Evolutionary conservation across 2,888 invertebrate genomes (phyloP).

Genomic region (Noctuana brunneofusca): DNA sequence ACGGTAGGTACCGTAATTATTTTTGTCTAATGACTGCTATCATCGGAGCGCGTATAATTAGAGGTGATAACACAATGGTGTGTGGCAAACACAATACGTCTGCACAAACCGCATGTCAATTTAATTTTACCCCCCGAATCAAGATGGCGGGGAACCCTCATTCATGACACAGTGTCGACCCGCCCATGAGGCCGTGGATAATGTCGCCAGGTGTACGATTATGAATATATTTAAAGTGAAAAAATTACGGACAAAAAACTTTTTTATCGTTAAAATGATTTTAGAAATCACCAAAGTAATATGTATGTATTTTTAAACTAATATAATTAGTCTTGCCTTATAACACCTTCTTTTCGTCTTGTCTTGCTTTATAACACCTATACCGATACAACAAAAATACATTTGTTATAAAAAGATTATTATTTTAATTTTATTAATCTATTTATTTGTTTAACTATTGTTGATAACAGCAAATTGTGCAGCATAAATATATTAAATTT

Average conservation of each 20-base stretch:
- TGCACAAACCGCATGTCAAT: constrained; percentile 79
- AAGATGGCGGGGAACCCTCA: constrained; percentile 76
- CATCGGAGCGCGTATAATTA: constrained; percentile 74
- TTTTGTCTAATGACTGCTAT: constrained; percentile 69
- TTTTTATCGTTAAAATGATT: too few relatives aligned
- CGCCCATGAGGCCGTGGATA: constrained; percentile 49
- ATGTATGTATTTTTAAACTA: too few relatives aligned
- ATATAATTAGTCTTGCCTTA: too few relatives aligned
- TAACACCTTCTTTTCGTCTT: too few relatives aligned
- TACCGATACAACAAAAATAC: too few relatives aligned
- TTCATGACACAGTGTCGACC: constrained; percentile 51
- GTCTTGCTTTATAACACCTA: too few relatives aligned
- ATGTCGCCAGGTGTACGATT: constrained; percentile 16
- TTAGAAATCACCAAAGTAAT: too few relatives aligned
- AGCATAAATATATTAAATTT: too few relatives aligned
- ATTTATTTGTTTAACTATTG: too few relatives aligned
- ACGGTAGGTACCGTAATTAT: constrained; percentile 56
- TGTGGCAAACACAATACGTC: constrained; percentile 71
- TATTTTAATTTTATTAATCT: too few relatives aligned
- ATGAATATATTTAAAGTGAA: neutral
- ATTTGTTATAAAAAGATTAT: too few relatives aligned
- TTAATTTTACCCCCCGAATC: constrained; percentile 79
- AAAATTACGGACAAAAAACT: neutral
- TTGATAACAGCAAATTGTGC: too few relatives aligned
- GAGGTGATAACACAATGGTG: constrained; percentile 77